These are phyloP conservation scores for Pseudorectes ferrugineus DNA, from an alignment of 2,113 vertebrate genomes.

Conservation along the genomic window DNA sequence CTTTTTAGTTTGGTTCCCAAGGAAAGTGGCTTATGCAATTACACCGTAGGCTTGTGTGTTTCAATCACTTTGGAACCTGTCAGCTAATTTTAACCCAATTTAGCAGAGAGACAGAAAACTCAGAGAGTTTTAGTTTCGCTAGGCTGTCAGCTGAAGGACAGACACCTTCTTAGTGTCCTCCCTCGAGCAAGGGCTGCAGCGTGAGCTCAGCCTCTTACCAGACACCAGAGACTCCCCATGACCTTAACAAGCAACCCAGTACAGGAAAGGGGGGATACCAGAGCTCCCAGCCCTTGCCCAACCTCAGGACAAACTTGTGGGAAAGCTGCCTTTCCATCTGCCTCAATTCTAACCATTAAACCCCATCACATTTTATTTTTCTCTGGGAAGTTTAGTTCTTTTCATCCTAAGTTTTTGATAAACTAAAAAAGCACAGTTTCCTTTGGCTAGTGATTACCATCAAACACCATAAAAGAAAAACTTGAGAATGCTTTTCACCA, in stretches of 20 bases:
- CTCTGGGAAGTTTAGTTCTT: not conserved
- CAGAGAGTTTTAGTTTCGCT: not conserved
- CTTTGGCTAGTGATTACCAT: not conserved
- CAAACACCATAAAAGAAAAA: not conserved
- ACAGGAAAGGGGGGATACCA: not conserved
- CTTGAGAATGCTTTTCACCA: not conserved
- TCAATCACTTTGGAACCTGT: not conserved
- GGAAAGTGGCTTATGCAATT: conserved; percentile 34
- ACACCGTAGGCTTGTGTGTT: not conserved
- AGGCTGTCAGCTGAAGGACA: conserved; percentile 30
- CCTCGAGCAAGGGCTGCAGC: not conserved
- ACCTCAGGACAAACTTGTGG: not conserved
- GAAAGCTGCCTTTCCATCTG: not conserved
- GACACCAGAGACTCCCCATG: not conserved
- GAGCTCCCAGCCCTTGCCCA: not conserved
- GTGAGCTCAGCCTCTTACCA: not conserved
- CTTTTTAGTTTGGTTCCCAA: not conserved
- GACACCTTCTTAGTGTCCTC: not conserved
- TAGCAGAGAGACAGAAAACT: not conserved
- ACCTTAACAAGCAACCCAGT: not conserved
- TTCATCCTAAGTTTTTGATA: not conserved
- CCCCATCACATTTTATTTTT: not conserved
- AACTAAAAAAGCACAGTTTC: not conserved
- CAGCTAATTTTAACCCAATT: conserved; percentile 51
- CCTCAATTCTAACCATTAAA: not conserved